A percentile compares a stretch with the other conserved stretches of the same genome.
Conservation (phyloP, 2,888 invertebrate species). For the Taphrorychus bicolor region DNA sequence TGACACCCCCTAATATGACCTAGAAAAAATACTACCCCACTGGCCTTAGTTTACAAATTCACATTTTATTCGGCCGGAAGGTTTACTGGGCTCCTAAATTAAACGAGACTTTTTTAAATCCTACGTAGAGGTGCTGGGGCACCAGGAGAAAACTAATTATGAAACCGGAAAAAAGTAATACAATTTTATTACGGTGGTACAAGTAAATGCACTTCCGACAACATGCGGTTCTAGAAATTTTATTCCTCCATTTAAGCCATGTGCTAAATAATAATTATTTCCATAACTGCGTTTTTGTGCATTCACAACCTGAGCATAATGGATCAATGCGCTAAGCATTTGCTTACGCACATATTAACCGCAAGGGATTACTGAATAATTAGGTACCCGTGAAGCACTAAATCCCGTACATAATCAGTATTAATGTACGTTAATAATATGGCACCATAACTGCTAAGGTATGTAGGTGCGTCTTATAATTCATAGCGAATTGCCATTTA, state of each 20-base stretch:
- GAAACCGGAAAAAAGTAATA: slow-evolving; percentile 24
- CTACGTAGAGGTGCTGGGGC: neutral
- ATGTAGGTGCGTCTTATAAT: slow-evolving; percentile 4
- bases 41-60: neutral
- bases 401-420: slow-evolving; percentile 9
- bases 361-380: neutral
- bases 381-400: neutral
- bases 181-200: slow-evolving; percentile 14
- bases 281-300: too few species aligned
- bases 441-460: slow-evolving; percentile 2
- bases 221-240: too few species aligned
- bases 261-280: neutral
- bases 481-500: neutral
- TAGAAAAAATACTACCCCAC: neutral
- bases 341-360: neutral
- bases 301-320: too few species aligned
- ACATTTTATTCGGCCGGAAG: neutral
- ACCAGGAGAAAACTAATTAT: slow-evolving; percentile 29
- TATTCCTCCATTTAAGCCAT: neutral
- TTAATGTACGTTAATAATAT: slow-evolving; percentile 7
- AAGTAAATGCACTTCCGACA: slow-evolving; percentile 29
- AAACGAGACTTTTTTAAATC: slow-evolving; percentile 11
- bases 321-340: neutral
- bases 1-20: too few species aligned
- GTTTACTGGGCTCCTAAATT: slow-evolving; percentile 19